Evolutionary conservation across 2,113 vertebrate genomes (phyloP).

Genomic region (Pteronura brasiliensis): DNA sequence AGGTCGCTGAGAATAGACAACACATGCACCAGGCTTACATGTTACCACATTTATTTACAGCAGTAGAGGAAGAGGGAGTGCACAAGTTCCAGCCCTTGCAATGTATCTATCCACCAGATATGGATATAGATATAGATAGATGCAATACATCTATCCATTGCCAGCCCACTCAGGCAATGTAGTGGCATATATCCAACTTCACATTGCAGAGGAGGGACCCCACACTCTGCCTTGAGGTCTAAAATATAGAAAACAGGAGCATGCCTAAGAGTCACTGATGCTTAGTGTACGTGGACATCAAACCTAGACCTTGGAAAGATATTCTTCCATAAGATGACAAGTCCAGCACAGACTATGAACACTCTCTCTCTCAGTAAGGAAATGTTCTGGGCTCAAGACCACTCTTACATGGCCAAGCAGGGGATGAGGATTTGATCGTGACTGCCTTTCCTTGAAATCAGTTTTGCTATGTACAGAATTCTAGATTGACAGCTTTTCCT

Average conservation of each 20-base stretch:
- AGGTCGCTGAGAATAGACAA: neutral
- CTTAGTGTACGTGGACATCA: neutral
- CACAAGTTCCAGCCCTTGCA: neutral
- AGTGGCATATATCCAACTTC: neutral
- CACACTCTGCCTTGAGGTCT: neutral
- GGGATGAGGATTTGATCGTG: neutral
- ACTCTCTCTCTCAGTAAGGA: neutral
- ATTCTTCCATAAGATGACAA: neutral
- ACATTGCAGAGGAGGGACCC: neutral
- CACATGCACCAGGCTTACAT: neutral
- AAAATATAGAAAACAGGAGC: neutral
- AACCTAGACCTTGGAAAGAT: neutral
- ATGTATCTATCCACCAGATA: neutral
- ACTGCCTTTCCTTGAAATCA: neutral
- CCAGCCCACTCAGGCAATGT: neutral
- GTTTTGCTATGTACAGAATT: neutral
- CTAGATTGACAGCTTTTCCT: neutral
- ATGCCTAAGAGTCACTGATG: neutral
- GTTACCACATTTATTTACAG: neutral
- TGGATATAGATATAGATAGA: no score
- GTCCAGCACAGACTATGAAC: neutral
- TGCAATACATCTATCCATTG: neutral
- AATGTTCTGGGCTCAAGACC: neutral
- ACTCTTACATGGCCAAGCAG: neutral
- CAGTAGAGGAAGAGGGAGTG: neutral